These are phyloP conservation scores for Hylaea fasciaria DNA, from an alignment of 2,888 invertebrate genomes.

Conservation along the genomic window DNA sequence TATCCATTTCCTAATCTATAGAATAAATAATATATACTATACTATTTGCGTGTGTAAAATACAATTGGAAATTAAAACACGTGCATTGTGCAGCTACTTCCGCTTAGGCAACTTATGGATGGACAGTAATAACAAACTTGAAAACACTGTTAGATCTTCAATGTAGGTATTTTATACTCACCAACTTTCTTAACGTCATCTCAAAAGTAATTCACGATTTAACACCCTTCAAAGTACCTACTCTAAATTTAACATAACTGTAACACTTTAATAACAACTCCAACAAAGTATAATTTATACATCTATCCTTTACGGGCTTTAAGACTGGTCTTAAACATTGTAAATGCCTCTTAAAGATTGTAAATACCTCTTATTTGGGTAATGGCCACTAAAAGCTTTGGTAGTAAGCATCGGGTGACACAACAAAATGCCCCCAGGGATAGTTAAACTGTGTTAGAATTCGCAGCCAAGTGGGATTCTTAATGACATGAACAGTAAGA, in stretches of 20 bases:
- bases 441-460: slow-evolving; percentile 7
- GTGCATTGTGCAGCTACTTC: too few species aligned
- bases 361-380: slow-evolving; percentile 18
- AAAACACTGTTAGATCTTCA: too few species aligned
- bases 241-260: neutral
- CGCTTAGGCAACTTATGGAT: too few species aligned
- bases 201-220: neutral
- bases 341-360: slow-evolving; percentile 16
- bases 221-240: slow-evolving; percentile 1
- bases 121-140: too few species aligned
- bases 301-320: slow-evolving; percentile 4
- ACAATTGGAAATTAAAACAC: too few species aligned
- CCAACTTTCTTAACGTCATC: too few species aligned
- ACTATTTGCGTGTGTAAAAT: too few species aligned
- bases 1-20: too few species aligned
- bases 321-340: slow-evolving; percentile 5
- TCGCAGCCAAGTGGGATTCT: slow-evolving; percentile 10
- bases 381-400: slow-evolving; percentile 26
- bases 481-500: slow-evolving; percentile 16
- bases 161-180: too few species aligned
- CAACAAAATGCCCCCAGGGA: slow-evolving; percentile 10
- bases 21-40: too few species aligned
- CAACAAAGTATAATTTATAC: slow-evolving; percentile 20
- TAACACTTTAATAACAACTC: slow-evolving; percentile 7
- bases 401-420: slow-evolving; percentile 9